These are phyloP conservation scores for Ascaphus truei DNA, from an alignment of 2,113 vertebrate genomes.

Conservation along the genomic window DNA sequence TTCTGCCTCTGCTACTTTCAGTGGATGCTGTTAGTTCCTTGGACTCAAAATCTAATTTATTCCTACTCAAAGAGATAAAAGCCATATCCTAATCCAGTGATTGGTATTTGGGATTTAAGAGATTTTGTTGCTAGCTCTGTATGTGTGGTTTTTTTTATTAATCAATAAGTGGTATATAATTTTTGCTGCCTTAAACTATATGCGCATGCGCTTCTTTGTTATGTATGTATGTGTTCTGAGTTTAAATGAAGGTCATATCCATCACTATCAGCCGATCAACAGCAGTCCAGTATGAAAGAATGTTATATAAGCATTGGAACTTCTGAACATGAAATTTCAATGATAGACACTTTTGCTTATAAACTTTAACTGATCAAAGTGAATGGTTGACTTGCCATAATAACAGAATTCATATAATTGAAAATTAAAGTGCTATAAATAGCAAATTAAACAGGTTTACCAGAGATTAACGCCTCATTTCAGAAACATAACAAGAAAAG, in stretches of 20 bases:
- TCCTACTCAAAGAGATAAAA: too few species aligned
- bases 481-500: neutral
- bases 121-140: too few species aligned
- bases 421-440: conserved; percentile 21
- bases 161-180: too few species aligned
- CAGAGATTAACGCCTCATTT: neutral
- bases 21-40: too few species aligned
- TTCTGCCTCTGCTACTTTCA: too few species aligned
- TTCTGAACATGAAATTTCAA: neutral
- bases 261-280: neutral
- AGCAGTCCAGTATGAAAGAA: neutral
- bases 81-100: too few species aligned
- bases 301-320: conserved; percentile 9
- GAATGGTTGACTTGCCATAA: conserved; percentile 17
- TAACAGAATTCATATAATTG: conserved; percentile 23
- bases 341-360: conserved; percentile 17
- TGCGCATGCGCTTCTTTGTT: too few species aligned
- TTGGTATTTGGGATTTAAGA: too few species aligned
- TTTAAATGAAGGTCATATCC: neutral
- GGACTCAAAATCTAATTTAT: too few species aligned
- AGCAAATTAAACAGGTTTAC: neutral
- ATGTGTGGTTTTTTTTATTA: too few species aligned
- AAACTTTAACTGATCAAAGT: conserved; percentile 19
- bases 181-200: too few species aligned
- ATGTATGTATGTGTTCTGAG: too few species aligned